Base-by-base conservation (phyloP, 1,140 invertebrate species). In the Zaprionus inermis region DNA sequence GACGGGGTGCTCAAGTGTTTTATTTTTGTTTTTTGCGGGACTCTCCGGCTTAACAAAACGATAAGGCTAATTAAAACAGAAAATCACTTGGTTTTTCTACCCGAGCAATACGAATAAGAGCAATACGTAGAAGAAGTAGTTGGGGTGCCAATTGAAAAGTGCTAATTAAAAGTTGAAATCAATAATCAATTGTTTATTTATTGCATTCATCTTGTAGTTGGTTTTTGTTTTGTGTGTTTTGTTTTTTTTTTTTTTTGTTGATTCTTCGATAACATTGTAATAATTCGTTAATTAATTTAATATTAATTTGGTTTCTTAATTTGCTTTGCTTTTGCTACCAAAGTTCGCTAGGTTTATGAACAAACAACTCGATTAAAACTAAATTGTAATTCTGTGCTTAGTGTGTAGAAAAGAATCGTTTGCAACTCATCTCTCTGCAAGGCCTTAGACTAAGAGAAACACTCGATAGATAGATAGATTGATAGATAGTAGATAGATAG, bases 341-440 rank as follows among this genome's bases (percentile, higher is more conserved):
- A 46, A 52, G 46, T 61, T 66, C 30, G 72, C 73, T 80, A 80
- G 38, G 34, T 49, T 80, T 51, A 22, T 51, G 44, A 68, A 75
- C 52, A 70, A 88, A 67, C 75, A 28, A 52, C 57, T 79, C 20
- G 22, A 63, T 83, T 71, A 73, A 56, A 54, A 75, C 83, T 88
- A 88, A 16, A 56, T 77, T 81, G 67, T 81, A 81, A 70, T 81
- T 88, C 79, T 78, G 83, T 86, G 83, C 83, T 86, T 86, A 88
- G 84, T 83, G 83, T 88, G 79, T 83, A 76, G 58, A 74, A 69
- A 74, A 73, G 36, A 81, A 76, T 83, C 74, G 79, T 79, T 88
- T 88, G 61, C 78, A 78, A 85, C 66, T 74, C 66, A 70, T 70
- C 82, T 84, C n/a, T 44, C 84, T 80, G 72, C 5, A 69, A 22